Conservation (phyloP, 2,888 invertebrate species). For the Phyllotreta cruciferae region DNA sequence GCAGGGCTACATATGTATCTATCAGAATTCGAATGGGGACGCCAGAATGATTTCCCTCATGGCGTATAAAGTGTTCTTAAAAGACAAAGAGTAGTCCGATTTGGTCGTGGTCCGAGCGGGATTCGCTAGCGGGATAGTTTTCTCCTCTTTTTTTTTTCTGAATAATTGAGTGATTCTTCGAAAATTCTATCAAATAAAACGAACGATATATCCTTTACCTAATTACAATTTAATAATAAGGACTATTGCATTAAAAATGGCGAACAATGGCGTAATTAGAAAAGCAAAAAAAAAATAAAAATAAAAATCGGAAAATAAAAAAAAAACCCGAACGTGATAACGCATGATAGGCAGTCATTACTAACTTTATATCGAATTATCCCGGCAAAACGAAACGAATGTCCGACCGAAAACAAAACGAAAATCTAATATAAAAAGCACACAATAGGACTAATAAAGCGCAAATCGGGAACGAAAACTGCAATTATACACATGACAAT, state of each 20-base stretch:
- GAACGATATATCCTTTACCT: too few relatives aligned
- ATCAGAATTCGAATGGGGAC: conserved; percentile 56
- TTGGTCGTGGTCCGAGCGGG: conserved; percentile 19
- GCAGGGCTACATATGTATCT: conserved; percentile 51
- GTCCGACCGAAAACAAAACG: conserved; percentile 52
- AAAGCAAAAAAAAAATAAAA: too few relatives aligned
- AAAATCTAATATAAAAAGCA: conserved; percentile 58
- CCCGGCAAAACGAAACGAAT: conserved; percentile 54
- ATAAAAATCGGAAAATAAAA: too few relatives aligned
- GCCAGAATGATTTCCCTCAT: conserved; percentile 64
- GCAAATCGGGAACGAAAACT: conserved; percentile 56
- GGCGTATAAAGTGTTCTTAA: conserved; percentile 63
- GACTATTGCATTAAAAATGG: too few relatives aligned
- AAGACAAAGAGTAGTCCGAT: conserved; percentile 49
- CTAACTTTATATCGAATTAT: conserved; percentile 55
- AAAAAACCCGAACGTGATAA: conserved; percentile 37
- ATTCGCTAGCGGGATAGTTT: not conserved
- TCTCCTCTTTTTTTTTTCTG: conserved; percentile 8
- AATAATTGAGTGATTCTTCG: not conserved
- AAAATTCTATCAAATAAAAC: too few relatives aligned
- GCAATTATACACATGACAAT: conserved; percentile 58
- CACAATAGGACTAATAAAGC: conserved; percentile 56
- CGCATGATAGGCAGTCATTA: conserved; percentile 38
- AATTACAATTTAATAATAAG: too few relatives aligned
- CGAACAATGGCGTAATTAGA: too few relatives aligned